Evolutionary conservation across 2,888 invertebrate species (phyloP).

Genomic region (Dasypogon diadema): DNA sequence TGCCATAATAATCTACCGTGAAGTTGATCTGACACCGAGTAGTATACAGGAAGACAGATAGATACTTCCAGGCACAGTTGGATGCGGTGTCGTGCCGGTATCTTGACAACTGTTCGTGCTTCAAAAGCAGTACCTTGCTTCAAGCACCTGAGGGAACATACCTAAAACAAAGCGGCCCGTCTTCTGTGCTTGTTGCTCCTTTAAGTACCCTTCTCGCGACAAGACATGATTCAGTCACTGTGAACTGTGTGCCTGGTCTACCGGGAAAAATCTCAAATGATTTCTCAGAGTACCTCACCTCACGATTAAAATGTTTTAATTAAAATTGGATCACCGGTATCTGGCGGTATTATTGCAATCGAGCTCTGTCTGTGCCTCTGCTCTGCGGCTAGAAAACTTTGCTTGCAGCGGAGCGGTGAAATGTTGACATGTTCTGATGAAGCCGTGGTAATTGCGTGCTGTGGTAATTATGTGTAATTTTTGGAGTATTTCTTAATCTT

Average conservation of each 20-base stretch:
- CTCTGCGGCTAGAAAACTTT: not conserved
- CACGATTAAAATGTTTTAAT: slow-evolving; percentile 37
- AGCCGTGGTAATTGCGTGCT: slow-evolving; percentile 12
- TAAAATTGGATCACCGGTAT: slow-evolving; percentile 24
- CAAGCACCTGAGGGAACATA: too few relatives aligned
- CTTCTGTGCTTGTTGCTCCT: too few relatives aligned
- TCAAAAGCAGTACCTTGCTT: not conserved
- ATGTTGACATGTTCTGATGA: slow-evolving; percentile 24
- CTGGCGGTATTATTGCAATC: slow-evolving; percentile 10
- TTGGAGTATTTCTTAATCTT: not conserved
- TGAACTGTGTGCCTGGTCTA: too few relatives aligned
- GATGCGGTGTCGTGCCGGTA: slow-evolving; percentile 25
- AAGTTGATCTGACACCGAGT: slow-evolving; percentile 24
- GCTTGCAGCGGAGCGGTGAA: not conserved
- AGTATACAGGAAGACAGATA: slow-evolving; percentile 5
- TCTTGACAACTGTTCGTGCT: slow-evolving; percentile 35
- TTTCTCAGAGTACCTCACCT: slow-evolving; percentile 19
- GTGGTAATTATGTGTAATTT: slow-evolving; percentile 29
- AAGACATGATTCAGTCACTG: slow-evolving; percentile 5
- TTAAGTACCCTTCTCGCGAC: not conserved
- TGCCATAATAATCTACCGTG: slow-evolving; percentile 18
- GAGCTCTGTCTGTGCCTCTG: not conserved
- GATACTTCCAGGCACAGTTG: slow-evolving; percentile 17
- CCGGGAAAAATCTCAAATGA: too few relatives aligned
- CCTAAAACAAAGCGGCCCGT: too few relatives aligned